A percentile compares a stretch with the other conserved stretches of the same genome.
Evolutionary conservation across 2,113 vertebrate species (phyloP).

Genomic region (Melospiza melodia): DNA sequence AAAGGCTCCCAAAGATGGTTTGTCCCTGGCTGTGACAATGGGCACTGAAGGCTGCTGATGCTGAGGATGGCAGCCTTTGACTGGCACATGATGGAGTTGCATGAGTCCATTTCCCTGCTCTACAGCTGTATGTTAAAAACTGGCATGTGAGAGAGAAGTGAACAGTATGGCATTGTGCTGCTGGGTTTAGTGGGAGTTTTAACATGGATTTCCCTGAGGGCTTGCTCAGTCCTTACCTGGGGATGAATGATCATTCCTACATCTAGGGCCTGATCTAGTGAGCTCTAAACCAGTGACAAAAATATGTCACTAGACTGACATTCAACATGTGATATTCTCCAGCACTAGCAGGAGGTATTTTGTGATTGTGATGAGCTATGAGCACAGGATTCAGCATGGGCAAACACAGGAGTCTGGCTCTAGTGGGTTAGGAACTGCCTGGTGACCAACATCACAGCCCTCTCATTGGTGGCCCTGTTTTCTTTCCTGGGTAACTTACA

Average conservation of each 20-base stretch:
- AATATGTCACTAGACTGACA: background rate
- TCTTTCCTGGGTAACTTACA: background rate
- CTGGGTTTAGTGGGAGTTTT: background rate
- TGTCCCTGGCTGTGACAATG: background rate
- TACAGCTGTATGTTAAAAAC: background rate
- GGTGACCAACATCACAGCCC: background rate
- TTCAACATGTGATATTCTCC: background rate
- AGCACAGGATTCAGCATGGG: background rate
- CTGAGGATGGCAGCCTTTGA: background rate
- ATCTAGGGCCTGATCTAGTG: background rate
- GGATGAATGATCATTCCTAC: background rate
- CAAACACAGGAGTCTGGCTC: background rate
- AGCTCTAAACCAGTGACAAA: background rate
- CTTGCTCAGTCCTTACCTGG: background rate
- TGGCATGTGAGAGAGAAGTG: accelerated
- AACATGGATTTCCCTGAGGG: background rate
- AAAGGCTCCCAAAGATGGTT: background rate
- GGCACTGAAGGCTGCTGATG: background rate
- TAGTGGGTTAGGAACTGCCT: background rate
- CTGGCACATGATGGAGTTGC: background rate
- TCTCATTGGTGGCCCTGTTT: background rate
- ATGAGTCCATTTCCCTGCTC: background rate
- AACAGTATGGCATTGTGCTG: background rate
- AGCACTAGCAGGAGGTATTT: background rate
- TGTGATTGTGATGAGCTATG: background rate